Conservation (phyloP, 2,797 vertebrate genomes). For the Brachymystax lenok region DNA sequence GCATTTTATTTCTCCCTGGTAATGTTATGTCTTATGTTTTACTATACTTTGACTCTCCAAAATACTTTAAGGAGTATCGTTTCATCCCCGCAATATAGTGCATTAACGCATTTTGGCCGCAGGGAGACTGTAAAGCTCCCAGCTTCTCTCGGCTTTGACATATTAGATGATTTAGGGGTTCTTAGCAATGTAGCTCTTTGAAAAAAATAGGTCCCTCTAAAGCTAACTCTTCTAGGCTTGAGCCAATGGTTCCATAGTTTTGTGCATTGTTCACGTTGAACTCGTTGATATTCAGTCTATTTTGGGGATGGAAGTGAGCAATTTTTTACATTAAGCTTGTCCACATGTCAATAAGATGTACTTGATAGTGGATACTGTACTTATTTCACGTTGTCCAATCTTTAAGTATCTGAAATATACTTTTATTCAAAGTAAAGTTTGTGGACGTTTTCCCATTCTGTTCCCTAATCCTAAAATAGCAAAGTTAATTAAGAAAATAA, state of each 20-base stretch:
- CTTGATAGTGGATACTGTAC: neutral
- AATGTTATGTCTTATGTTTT: conserved; percentile 64
- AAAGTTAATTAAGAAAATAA: neutral
- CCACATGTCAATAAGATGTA: neutral
- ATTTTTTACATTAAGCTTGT: neutral
- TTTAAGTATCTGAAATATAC: conserved; percentile 6
- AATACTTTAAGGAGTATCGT: conserved; percentile 57
- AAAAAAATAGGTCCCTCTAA: conserved; percentile 27
- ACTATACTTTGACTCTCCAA: conserved; percentile 57
- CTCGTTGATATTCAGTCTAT: neutral
- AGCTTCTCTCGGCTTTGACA: conserved; percentile 49
- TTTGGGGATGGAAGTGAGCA: neutral
- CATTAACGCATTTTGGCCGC: conserved; percentile 50
- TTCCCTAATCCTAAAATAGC: neutral
- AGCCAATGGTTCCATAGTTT: conserved; percentile 19
- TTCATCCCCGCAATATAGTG: conserved; percentile 61
- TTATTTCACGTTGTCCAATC: neutral
- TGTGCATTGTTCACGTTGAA: neutral
- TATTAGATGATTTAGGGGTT: conserved; percentile 43
- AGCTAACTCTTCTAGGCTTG: conserved; percentile 18
- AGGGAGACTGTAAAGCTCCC: conserved; percentile 45
- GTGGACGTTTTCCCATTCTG: neutral
- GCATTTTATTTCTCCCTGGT: conserved; percentile 60
- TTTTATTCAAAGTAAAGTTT: conserved; percentile 22
- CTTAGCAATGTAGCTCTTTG: conserved; percentile 32